phyloP scores from a whole-genome alignment of 23 tunicate species.

The Aplidium turbinatum region DNA sequence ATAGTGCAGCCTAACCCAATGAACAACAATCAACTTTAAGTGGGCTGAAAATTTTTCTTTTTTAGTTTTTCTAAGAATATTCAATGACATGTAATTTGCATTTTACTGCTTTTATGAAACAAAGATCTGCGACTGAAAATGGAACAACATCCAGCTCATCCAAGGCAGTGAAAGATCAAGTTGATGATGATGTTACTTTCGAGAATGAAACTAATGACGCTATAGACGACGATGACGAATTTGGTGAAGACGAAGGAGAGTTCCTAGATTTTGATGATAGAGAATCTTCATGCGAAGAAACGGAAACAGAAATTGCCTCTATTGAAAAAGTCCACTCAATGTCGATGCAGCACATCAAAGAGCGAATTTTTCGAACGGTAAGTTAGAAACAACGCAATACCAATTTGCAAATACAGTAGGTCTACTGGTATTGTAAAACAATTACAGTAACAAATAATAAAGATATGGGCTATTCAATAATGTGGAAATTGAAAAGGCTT shows the following conservation, averaged over 20 bases:
- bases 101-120: too few relatives aligned
- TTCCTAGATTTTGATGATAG: constrained; percentile 81
- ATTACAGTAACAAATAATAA: too few relatives aligned
- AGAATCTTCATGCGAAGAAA: constrained; percentile 86
- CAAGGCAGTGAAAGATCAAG: constrained; percentile 15
- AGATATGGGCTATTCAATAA: too few relatives aligned
- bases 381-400: background rate
- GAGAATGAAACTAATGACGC: constrained; percentile 22
- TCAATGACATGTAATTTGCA: too few relatives aligned
- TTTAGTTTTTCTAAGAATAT: too few relatives aligned
- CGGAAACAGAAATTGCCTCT: constrained; percentile 86
- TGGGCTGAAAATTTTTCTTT: too few relatives aligned
- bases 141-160: constrained; percentile 22
- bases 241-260: constrained; percentile 52
- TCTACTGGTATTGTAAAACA: too few relatives aligned
- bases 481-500: too few relatives aligned
- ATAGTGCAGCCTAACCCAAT: too few relatives aligned
- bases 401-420: too few relatives aligned
- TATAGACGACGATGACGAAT: constrained; percentile 32
- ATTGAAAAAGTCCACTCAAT: constrained; percentile 83
- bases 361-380: constrained; percentile 72
- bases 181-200: constrained; percentile 16
- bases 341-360: constrained; percentile 90
- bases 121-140: constrained; percentile 19
- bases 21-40: too few relatives aligned